Evolutionary conservation across 2,113 vertebrate species (phyloP).

Genomic region (Ibidorhyncha struthersii): DNA sequence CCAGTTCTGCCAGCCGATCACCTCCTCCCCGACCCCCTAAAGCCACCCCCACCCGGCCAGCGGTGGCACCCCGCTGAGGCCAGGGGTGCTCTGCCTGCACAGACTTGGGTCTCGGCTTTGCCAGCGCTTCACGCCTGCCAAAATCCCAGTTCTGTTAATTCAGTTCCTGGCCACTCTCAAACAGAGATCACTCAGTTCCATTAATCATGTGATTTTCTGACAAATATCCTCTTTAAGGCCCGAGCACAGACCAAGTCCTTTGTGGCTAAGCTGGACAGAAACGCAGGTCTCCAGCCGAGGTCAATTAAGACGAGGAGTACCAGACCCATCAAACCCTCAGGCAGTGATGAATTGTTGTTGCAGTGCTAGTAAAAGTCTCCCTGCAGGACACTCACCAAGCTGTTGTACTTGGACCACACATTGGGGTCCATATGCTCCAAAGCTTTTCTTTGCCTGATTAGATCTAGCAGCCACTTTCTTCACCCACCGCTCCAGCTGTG

Average conservation of each 20-base stretch:
- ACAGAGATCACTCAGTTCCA: neutral
- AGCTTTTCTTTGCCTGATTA: conserved; percentile 12
- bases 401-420: conserved; percentile 64
- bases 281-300: conserved; percentile 36
- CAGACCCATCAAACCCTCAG: conserved; percentile 52
- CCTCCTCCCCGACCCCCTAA: neutral
- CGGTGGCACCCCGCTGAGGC: fast-evolving
- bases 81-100: neutral
- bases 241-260: neutral
- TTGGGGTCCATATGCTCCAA: conserved; percentile 61
- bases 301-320: conserved; percentile 53
- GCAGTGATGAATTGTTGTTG: conserved; percentile 64
- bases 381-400: conserved; percentile 67
- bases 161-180: neutral
- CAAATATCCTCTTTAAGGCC: conserved; percentile 19
- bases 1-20: neutral
- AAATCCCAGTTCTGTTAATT: conserved; percentile 29
- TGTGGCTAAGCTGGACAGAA: conserved; percentile 21
- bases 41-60: neutral
- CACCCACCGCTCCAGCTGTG: neutral
- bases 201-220: conserved; percentile 57
- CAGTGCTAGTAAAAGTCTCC: conserved; percentile 61
- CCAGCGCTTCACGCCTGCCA: neutral
- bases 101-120: neutral
- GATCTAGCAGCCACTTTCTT: neutral